These are phyloP conservation scores for Dromiciops gliroides DNA, from an alignment of 2,113 vertebrate genomes.

Conservation along the genomic window DNA sequence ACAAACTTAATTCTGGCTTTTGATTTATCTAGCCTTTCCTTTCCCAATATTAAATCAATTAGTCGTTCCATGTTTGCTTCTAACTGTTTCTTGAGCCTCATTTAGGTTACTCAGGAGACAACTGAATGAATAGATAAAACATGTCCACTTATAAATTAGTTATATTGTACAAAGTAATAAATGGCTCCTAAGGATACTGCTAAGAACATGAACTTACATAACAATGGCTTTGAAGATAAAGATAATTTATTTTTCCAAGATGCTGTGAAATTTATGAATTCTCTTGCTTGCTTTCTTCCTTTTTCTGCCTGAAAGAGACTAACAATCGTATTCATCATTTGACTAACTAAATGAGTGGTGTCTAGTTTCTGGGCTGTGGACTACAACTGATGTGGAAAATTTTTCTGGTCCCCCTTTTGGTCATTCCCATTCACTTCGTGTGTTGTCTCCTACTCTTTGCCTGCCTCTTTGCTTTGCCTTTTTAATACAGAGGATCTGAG, in stretches of 20 bases:
- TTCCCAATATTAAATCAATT: background rate
- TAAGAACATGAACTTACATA: slow-evolving; percentile 16
- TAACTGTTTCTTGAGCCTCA: background rate
- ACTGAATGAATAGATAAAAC: background rate
- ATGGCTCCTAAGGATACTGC: slow-evolving; percentile 23
- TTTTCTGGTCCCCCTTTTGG: background rate
- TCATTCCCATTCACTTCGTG: background rate
- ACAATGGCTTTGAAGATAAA: slow-evolving; percentile 18
- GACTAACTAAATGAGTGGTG: background rate
- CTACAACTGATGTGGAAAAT: background rate
- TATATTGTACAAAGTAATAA: background rate
- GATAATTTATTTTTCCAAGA: background rate
- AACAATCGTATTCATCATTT: background rate
- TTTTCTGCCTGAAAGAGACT: background rate
- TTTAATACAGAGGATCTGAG: background rate
- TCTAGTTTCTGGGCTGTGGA: background rate
- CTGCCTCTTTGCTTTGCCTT: background rate
- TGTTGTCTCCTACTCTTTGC: background rate
- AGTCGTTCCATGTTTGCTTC: background rate
- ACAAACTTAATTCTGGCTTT: too few relatives aligned
- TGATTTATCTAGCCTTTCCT: too few relatives aligned
- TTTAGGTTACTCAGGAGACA: background rate
- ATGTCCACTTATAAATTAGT: background rate
- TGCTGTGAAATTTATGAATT: background rate
- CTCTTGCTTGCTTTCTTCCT: background rate